A percentile compares a stretch with the other conserved stretches of the same genome.
Evolutionary conservation across 1,140 invertebrate genomes (phyloP).

Genomic region (Callitettix versicolor): DNA sequence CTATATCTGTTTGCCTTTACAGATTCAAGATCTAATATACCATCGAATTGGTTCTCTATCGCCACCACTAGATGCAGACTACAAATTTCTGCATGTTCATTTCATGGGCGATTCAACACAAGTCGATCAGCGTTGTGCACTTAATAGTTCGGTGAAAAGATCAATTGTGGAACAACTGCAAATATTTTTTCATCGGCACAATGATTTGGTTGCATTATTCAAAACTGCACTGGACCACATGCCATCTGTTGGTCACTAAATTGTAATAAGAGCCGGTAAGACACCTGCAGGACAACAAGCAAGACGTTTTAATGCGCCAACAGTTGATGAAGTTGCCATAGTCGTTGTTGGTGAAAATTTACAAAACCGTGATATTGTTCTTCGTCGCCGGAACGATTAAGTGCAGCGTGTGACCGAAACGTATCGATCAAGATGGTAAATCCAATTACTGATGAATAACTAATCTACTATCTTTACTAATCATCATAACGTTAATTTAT

Average conservation of each 20-base stretch:
- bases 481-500: too few species aligned
- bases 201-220: constrained; percentile 26
- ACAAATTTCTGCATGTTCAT: constrained; percentile 31
- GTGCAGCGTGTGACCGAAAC: constrained; percentile 22
- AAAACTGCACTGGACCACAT: constrained; percentile 26
- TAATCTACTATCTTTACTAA: too few species aligned
- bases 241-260: constrained; percentile 13
- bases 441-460: constrained; percentile 7
- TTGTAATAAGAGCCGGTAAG: constrained; percentile 27
- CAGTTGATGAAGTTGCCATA: constrained; percentile 23
- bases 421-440: constrained; percentile 27
- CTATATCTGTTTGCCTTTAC: constrained; percentile 1
- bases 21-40: constrained; percentile 26
- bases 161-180: too few species aligned
- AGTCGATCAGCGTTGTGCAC: constrained; percentile 31
- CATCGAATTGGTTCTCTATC: constrained; percentile 29
- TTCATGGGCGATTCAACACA: constrained; percentile 34
- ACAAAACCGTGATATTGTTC: constrained; percentile 22
- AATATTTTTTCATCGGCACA: constrained; percentile 12
- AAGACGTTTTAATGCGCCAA: constrained; percentile 26
- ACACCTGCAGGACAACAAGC: constrained; percentile 26
- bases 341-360: constrained; percentile 26
- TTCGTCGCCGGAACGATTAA: constrained; percentile 28
- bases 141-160: constrained; percentile 25
- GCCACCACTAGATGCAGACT: constrained; percentile 20